These are phyloP conservation scores for Holothuria glaberrima DNA, from an alignment of 35 echinoderm and acorn worm genomes.

Conservation along the genomic window DNA sequence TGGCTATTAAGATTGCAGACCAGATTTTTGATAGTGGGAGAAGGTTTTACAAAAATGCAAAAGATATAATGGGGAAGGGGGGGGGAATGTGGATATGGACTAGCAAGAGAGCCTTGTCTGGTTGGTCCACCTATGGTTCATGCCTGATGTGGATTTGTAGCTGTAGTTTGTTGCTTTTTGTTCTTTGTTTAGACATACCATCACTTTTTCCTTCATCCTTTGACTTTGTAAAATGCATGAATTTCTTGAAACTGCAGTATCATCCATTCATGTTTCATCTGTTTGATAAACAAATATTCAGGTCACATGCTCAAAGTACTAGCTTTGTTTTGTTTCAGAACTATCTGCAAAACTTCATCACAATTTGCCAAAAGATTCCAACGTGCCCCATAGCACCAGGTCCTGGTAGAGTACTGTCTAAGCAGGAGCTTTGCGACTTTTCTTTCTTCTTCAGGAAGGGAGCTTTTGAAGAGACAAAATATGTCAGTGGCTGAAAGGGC, in stretches of 20 bases:
- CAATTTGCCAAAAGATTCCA: constrained; percentile 74
- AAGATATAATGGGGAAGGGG: no score
- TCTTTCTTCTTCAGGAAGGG: constrained; percentile 94
- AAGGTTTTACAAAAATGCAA: no score
- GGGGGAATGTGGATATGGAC: no score
- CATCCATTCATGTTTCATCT: not conserved
- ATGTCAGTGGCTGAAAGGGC: constrained; percentile 71
- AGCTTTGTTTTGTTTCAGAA: constrained; percentile 58
- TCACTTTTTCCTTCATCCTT: not conserved
- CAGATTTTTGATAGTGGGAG: no score
- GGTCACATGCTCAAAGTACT: not conserved
- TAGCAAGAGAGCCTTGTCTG: no score
- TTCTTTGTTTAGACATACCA: no score
- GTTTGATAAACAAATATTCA: not conserved
- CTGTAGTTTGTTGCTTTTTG: no score
- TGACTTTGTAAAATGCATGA: not conserved
- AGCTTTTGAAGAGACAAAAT: constrained; percentile 93
- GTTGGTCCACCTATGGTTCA: no score
- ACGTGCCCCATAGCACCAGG: constrained; percentile 88
- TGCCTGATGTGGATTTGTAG: no score
- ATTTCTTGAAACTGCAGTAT: not conserved
- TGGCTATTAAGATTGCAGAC: no score
- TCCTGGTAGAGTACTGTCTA: constrained; percentile 82
- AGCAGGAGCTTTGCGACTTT: constrained; percentile 90
- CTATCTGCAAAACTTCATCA: constrained; percentile 85